Conservation (phyloP, 2,113 vertebrate genomes). For the Alces alces region DNA sequence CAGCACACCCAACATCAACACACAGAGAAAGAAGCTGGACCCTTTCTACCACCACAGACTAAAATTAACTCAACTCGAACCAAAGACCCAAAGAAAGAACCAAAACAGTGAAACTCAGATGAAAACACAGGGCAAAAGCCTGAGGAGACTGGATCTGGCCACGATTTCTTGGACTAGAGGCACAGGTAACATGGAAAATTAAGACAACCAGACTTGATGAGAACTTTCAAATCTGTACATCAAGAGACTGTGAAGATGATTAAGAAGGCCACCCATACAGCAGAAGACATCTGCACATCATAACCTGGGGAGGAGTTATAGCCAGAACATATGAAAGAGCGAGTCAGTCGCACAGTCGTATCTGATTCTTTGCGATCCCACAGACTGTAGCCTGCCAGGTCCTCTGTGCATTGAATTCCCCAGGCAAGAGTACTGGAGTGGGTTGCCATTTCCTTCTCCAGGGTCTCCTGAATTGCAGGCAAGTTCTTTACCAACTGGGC, state of each 20-base stretch:
- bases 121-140: background rate
- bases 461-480: background rate
- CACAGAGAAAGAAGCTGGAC: background rate
- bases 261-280: too few species aligned
- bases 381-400: background rate
- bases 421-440: background rate
- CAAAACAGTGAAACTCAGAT: too few species aligned
- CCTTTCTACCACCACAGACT: background rate
- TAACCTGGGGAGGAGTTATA: rapidly evolving
- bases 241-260: too few species aligned
- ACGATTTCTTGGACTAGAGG: background rate
- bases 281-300: rapidly evolving
- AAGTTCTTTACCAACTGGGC: background rate
- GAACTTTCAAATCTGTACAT: background rate
- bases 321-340: rapidly evolving
- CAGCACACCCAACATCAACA: rapidly evolving
- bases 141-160: background rate
- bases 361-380: background rate
- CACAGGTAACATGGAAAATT: background rate
- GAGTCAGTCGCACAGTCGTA: too few species aligned
- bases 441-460: background rate
- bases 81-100: background rate
- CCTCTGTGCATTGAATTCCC: background rate
- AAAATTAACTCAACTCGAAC: too few species aligned
- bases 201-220: background rate